Evolutionary conservation across 2,888 invertebrate species (phyloP), one percentile per base, ranked within the genome.

Genomic region (Ethmia dodecea): DNA sequence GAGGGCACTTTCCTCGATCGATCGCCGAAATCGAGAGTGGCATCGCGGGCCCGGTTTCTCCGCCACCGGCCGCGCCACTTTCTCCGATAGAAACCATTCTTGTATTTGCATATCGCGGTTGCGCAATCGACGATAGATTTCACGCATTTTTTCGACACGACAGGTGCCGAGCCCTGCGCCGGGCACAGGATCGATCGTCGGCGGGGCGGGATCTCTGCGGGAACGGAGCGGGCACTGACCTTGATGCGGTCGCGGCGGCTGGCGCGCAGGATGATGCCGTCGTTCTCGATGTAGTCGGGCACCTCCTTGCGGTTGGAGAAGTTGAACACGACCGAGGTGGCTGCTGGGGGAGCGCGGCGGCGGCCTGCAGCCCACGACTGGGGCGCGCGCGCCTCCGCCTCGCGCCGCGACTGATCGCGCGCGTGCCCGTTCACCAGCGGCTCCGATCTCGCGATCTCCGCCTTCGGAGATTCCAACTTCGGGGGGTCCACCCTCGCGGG

Each of bases 251-350:
- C 90, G 41, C 91, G 88, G 52, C 89, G 89, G 60, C 88, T 88
- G 61, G 88, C 88, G 55, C 90, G 89, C 54, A 92, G 89, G 52
- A 92, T 88, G 70, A 92, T 88, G 52, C 94, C 94, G 86, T 96
- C 95, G 81, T 95, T 95, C 72, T 94, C 94, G 64, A 96, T 94
- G 79, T 96, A 95, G 88, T 96, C 94, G 32, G 96, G 96, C 60
- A 95, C 94, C 61, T 93, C 93, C 77, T 93, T 93, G 63, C 93
- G 90, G 76, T 90, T 88, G 49, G 92, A 93, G 80, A 96, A 96
- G 87, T 96, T 94, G 86, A 96, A 96, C 47, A 95, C 94, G 83
- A 95, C 91, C 50, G 93, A 92, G 52, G 90, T 92, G 61, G 89
- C 84, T 49, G 89, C 84, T 41, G 69, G 55, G 6, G 75, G 68